Base-by-base conservation (phyloP, 2,888 invertebrate genomes). In the Alloscopus bannaensis region DNA sequence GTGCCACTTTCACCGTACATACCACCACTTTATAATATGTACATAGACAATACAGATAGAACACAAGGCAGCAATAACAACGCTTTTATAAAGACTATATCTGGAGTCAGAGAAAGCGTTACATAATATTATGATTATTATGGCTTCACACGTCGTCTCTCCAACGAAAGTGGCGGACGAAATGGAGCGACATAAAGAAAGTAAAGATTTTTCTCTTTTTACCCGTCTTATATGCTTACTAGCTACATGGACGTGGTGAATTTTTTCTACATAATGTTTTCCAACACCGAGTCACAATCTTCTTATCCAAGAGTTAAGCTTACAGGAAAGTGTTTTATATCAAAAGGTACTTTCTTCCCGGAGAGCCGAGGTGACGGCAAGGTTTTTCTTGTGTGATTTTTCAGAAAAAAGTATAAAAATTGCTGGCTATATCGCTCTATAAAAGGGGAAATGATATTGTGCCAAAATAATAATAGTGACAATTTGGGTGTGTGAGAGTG, bases 141-240 rank as follows among this genome's bases (percentile, higher is more conserved):
- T 28, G 22, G 28, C 28, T 55, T 18, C 13, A 36, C 13, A 13
- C 36, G 8, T 6, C 13, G 13, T 13, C 13, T 36, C 13, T 36
- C 13, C 36, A 8, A 8, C 36, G 6, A 6, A 6, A 36, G 13
- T 36, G 6, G 13, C 36, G 36, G 13, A 36, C 8, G 36, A 13
- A 6, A 36, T 6, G 36, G 18, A 22, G 26, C 16, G 3, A 28
- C 6, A 50, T 50, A 50, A 55, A 55, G 55, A 26, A 55, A 55
- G 55, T 26, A 55, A 55, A 55, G 28, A 26, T 26, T 55, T 28
- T 55, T 22, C 55, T 55, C 8, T 55, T 13, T 24, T 18, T 28
- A n/a, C 47, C 6, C 13, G 36, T 13, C 36, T 8, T 36, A 13
- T 13, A 6, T 8, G 36, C 36, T 8, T 36, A 47, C 11, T 47